phyloP scores from a whole-genome alignment of 1,140 invertebrate genomes.

The Camponotus vicinus region DNA sequence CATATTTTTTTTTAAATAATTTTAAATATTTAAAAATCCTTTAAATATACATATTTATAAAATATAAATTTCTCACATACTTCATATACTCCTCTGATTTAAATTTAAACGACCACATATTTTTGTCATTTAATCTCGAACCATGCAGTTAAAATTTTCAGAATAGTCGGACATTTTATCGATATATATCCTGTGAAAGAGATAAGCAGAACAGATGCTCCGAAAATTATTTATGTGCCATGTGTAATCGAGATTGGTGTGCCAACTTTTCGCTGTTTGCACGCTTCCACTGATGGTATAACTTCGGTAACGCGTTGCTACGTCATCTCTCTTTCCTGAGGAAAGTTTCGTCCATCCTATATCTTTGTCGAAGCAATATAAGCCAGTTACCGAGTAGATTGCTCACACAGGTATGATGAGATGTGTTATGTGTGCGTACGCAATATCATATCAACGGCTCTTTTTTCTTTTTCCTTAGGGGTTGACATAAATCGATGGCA shows the following conservation, averaged over 20 bases:
- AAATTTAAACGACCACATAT: neutral
- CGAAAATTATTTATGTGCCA: slow-evolving; percentile 49
- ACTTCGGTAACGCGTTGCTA: neutral
- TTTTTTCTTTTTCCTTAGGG: neutral
- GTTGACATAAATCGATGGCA: neutral
- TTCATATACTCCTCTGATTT: neutral
- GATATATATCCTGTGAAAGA: neutral
- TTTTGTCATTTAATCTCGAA: neutral
- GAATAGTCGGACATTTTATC: neutral
- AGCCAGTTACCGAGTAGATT: slow-evolving; percentile 23
- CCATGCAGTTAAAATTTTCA: neutral
- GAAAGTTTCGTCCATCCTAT: slow-evolving; percentile 28
- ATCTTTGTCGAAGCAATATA: slow-evolving; percentile 3
- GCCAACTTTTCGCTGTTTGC: slow-evolving; percentile 36
- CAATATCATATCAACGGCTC: neutral
- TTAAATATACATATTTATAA: neutral
- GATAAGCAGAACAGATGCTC: neutral
- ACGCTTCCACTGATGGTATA: slow-evolving; percentile 27
- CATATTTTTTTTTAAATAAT: too few species aligned
- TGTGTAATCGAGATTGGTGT: slow-evolving; percentile 40
- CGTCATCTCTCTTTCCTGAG: slow-evolving; percentile 21
- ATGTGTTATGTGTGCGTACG: neutral
- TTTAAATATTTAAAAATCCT: neutral
- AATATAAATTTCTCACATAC: neutral
- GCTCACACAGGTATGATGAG: neutral